Conservation (phyloP, 2,797 vertebrate genomes). For the Eremophila alpestris region DNA sequence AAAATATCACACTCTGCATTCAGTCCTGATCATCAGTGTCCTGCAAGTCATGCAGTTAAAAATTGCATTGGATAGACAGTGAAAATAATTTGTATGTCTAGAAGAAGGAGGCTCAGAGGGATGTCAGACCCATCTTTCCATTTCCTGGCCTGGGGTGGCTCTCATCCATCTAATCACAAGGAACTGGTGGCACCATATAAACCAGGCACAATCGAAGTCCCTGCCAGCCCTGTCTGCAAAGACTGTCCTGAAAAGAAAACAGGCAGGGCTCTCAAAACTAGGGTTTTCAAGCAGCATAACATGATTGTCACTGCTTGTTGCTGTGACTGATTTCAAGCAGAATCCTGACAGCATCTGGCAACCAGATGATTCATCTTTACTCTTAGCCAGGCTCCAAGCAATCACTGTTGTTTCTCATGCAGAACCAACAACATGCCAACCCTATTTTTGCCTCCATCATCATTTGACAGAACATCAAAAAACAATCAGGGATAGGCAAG, state of each 20-base stretch:
- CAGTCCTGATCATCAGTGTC: not conserved
- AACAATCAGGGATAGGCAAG: not conserved
- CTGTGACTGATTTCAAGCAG: conserved; percentile 24
- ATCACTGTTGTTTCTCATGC: conserved; percentile 34
- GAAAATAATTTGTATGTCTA: not conserved
- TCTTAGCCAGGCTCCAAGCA: not conserved
- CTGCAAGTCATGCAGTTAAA: not conserved
- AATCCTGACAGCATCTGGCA: conserved; percentile 12
- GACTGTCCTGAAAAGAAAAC: not conserved
- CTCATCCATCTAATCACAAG: rapidly evolving
- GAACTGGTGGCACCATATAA: not conserved
- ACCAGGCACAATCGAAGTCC: not conserved
- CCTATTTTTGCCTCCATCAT: not conserved
- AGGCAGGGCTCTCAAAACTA: not conserved
- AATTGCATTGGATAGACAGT: not conserved
- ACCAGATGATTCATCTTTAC: conserved; percentile 38
- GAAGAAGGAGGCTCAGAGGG: not conserved
- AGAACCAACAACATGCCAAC: not conserved
- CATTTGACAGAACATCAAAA: not conserved
- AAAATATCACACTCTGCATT: not conserved
- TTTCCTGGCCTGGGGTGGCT: not conserved
- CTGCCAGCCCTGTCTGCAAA: not conserved
- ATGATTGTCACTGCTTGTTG: not conserved
- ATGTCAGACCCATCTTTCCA: not conserved
- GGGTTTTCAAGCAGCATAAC: not conserved